Percentiles rank a stretch among this genome's conserved stretches.
Conservation (phyloP, 2,113 vertebrate species). For the Rhipidura dahli region DNA sequence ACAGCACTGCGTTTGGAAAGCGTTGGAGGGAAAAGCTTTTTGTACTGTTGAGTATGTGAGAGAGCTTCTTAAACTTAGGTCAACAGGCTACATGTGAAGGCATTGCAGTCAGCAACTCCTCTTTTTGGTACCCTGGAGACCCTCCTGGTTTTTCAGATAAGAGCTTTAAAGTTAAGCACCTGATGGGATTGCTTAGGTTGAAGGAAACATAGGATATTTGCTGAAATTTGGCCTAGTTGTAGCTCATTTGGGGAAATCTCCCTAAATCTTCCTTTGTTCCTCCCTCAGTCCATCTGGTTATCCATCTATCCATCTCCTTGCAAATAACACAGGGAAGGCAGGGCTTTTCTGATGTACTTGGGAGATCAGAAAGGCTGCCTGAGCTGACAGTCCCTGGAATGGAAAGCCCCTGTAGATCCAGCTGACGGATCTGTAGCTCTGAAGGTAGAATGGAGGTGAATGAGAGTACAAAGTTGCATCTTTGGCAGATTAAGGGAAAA, state of each 20-base stretch:
- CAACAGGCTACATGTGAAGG: neutral
- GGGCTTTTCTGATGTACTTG: neutral
- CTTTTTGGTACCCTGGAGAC: neutral
- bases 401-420: neutral
- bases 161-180: neutral
- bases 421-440: neutral
- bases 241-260: neutral
- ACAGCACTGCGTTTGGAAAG: neutral
- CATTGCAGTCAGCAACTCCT: neutral
- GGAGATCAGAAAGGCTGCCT: neutral
- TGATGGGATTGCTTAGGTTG: neutral
- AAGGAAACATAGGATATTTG: neutral
- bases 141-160: neutral
- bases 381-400: neutral
- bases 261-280: neutral
- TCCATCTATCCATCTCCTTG: neutral
- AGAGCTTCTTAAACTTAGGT: neutral
- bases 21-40: neutral
- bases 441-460: neutral
- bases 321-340: neutral
- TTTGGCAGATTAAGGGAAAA: neutral
- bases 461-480: neutral
- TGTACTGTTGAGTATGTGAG: neutral
- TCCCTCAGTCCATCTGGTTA: accelerated
- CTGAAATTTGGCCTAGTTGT: neutral